A percentile compares a stretch with the other conserved stretches of the same genome.
These are phyloP conservation scores for Sturnus vulgaris DNA, from an alignment of 2,113 vertebrate genomes.

Conservation along the genomic window DNA sequence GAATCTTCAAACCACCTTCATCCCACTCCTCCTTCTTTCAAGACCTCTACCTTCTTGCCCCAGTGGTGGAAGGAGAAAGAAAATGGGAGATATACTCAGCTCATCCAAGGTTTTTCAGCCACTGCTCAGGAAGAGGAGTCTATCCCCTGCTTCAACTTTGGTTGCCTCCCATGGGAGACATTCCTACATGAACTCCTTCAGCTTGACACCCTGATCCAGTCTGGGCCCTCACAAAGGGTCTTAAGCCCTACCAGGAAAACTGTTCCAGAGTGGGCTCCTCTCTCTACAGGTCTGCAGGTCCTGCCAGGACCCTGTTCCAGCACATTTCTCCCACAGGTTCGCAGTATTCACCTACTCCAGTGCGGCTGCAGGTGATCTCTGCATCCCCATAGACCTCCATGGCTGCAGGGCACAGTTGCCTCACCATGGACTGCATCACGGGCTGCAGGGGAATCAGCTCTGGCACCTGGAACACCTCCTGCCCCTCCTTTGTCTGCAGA, in stretches of 20 bases:
- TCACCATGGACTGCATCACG: not conserved
- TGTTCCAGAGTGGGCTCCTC: not conserved
- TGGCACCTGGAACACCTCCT: fast-evolving
- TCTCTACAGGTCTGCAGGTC: not conserved
- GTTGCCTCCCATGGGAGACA: not conserved
- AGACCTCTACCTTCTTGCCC: not conserved
- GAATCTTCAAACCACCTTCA: not conserved
- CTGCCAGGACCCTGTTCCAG: not conserved
- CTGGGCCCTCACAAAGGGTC: too few relatives aligned
- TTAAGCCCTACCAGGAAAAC: not conserved
- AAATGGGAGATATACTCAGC: not conserved
- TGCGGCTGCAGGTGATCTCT: not conserved
- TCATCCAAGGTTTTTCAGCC: not conserved
- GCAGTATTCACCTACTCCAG: not conserved
- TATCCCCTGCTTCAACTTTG: not conserved
- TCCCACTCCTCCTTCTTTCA: not conserved
- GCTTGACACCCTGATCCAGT: not conserved
- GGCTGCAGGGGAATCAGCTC: not conserved
- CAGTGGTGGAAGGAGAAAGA: not conserved
- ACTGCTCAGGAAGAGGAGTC: not conserved
- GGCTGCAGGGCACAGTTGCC: not conserved
- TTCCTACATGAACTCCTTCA: not conserved
- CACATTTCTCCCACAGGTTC: fast-evolving
- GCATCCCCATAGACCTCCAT: fast-evolving
- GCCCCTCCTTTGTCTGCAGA: not conserved